Conservation (phyloP, 2,113 vertebrate species). For the Marcusenius ussheri region DNA sequence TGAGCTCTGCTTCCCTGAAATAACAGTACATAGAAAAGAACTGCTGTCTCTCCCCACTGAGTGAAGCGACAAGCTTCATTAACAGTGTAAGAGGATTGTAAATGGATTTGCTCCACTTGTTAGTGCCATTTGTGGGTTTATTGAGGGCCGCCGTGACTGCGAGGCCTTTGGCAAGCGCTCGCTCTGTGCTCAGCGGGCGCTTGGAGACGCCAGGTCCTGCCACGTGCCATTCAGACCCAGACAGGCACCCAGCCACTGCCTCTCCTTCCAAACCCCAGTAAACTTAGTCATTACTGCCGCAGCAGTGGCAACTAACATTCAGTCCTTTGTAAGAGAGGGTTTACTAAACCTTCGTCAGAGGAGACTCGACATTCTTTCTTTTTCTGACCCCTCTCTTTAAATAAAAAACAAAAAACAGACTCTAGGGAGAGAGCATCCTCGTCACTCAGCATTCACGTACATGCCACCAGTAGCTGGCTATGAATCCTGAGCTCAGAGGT, state of each 20-base stretch:
- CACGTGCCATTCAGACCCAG: neutral
- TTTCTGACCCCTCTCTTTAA: neutral
- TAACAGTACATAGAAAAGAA: neutral
- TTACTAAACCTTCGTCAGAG: neutral
- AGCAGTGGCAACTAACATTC: neutral
- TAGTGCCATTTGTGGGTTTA: neutral
- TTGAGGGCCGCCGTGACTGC: neutral
- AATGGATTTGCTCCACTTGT: constrained; percentile 15
- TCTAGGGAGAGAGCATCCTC: neutral
- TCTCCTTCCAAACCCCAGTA: neutral
- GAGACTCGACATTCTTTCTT: neutral
- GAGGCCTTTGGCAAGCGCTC: neutral
- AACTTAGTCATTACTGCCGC: neutral
- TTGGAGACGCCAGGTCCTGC: neutral
- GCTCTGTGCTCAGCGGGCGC: neutral
- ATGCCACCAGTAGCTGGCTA: neutral
- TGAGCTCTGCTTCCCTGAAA: neutral
- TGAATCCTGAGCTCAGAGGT: neutral
- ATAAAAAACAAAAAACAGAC: neutral
- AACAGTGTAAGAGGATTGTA: neutral
- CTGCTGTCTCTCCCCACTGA: neutral
- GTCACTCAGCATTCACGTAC: neutral
- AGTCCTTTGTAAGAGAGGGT: neutral
- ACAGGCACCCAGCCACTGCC: neutral
- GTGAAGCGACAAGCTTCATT: neutral